Conservation (phyloP, 30 jellyfish, hydroid and myxozoan genomes). For the Chrysaora quinquecirrha region DNA sequence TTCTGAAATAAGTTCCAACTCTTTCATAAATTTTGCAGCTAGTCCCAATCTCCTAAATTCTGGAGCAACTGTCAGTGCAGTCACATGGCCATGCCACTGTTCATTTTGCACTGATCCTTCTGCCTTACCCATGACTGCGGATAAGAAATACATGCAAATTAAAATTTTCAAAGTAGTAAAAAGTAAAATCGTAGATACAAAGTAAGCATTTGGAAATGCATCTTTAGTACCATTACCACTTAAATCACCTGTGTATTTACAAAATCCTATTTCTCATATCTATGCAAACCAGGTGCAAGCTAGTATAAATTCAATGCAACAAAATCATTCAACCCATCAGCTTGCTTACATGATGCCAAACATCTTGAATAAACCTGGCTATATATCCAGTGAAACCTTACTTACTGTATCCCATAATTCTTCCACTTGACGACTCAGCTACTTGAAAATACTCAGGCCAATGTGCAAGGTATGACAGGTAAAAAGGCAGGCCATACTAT, state of each 20-base stretch:
- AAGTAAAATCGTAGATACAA: not conserved
- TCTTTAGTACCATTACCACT: no score
- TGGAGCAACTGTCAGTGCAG: slow-evolving; percentile 91
- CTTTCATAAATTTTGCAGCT: slow-evolving; percentile 88
- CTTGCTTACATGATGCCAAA: no score
- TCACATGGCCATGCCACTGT: slow-evolving; percentile 99
- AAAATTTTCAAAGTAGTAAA: not conserved
- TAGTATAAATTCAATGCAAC: not conserved
- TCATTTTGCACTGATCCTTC: slow-evolving; percentile 92
- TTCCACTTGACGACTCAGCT: slow-evolving; percentile 91
- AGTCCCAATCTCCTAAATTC: slow-evolving; percentile 89
- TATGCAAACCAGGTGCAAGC: no score
- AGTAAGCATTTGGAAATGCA: no score
- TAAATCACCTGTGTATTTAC: no score
- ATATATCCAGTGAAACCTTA: not conserved
- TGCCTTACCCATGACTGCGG: slow-evolving; percentile 98
- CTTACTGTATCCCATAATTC: slow-evolving; percentile 96
- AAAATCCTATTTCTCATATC: no score
- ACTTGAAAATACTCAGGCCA: slow-evolving; percentile 99
- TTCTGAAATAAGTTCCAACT: slow-evolving; percentile 87
- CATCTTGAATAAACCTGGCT: no score
- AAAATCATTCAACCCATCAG: not conserved
- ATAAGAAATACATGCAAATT: not conserved
- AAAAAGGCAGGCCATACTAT: slow-evolving; percentile 98
- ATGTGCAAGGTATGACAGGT: slow-evolving; percentile 90